These are phyloP conservation scores for Camponotus fellah DNA, from an alignment of 2,888 invertebrate species.

Conservation along the genomic window DNA sequence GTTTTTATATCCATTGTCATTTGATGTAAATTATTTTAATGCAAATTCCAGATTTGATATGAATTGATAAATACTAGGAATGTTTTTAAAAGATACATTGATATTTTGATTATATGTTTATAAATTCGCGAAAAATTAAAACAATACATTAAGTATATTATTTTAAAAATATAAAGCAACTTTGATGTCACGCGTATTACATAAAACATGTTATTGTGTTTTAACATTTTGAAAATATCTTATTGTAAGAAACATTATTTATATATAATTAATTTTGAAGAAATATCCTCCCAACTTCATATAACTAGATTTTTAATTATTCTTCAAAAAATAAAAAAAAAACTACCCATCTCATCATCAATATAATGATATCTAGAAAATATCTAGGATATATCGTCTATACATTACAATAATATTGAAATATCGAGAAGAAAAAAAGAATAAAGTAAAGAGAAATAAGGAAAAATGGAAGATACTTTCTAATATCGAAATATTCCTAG, in stretches of 20 bases:
- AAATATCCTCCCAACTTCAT: not conserved
- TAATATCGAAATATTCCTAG: constrained; percentile 13
- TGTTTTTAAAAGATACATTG: not conserved
- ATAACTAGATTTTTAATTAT: not conserved
- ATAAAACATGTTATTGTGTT: not conserved
- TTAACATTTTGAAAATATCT: not conserved
- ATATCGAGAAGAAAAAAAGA: not conserved
- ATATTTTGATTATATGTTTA: not conserved
- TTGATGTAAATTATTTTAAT: no score
- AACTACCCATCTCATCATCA: not conserved
- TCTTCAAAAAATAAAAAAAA: not conserved
- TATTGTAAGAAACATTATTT: not conserved
- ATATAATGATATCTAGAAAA: not conserved
- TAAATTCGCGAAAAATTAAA: no score
- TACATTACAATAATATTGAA: not conserved
- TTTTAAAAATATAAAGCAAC: no score
- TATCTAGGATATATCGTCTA: not conserved
- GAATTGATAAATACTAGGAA: not conserved
- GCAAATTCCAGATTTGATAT: not conserved
- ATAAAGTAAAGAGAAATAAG: not conserved
- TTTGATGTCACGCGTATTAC: no score
- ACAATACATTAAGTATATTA: no score
- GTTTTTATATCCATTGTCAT: no score
- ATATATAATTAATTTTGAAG: not conserved
- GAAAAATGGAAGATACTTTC: not conserved